Evolutionary conservation across 2,888 invertebrate species (phyloP).

Genomic region (Noctua pronuba): DNA sequence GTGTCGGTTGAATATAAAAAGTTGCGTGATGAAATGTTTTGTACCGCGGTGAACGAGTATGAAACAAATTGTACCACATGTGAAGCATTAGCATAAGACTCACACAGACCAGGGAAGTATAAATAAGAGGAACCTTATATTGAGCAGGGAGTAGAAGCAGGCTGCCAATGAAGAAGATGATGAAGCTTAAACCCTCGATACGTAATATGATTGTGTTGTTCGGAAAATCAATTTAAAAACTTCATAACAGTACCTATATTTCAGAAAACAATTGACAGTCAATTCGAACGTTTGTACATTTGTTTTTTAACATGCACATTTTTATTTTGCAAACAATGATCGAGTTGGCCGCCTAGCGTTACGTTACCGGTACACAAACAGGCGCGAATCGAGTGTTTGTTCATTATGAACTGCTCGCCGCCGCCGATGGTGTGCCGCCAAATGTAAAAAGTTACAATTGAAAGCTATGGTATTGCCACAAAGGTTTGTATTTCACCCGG

Average conservation of each 20-base stretch:
- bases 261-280: not conserved
- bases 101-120: not conserved
- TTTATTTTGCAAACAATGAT: slow-evolving; percentile 12
- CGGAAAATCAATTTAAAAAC: not conserved
- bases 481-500: slow-evolving; percentile 19
- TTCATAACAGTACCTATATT: not conserved
- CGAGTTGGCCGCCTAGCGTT: not conserved
- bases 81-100: not conserved
- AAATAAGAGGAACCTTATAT: not conserved
- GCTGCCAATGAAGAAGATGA: not conserved
- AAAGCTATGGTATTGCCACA: slow-evolving; percentile 30
- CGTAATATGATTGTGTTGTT: not conserved
- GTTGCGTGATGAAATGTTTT: not conserved
- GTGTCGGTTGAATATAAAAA: not conserved
- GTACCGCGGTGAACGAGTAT: not conserved
- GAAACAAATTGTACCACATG: not conserved
- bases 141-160: not conserved
- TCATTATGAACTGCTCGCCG: slow-evolving; percentile 37
- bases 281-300: not conserved
- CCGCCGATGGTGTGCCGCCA: not conserved
- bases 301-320: not conserved
- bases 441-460: slow-evolving; percentile 49
- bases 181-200: not conserved
- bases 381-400: slow-evolving; percentile 31
- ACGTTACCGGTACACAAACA: not conserved